Evolutionary conservation across 2,113 vertebrate species (phyloP).

Genomic region (Cariama cristata): DNA sequence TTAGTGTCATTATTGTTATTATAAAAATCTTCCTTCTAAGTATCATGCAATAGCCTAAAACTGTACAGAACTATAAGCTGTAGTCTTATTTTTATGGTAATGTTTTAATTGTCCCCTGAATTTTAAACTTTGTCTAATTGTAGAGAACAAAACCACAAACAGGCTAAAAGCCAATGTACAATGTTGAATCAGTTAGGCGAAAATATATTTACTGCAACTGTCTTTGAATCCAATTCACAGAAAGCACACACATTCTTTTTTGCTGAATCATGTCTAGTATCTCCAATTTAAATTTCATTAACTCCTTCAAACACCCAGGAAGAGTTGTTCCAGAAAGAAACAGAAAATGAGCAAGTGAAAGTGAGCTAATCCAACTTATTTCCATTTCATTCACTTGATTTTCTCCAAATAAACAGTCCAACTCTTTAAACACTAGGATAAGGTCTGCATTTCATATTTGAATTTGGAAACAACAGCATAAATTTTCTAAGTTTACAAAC

Average conservation of each 20-base stretch:
- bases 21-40: not conserved
- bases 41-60: not conserved
- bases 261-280: not conserved
- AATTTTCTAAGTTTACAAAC: not conserved
- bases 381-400: not conserved
- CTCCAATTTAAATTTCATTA: not conserved
- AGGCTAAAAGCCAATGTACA: not conserved
- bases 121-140: not conserved
- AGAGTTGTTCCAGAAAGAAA: not conserved
- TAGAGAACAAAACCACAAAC: not conserved
- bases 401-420: not conserved
- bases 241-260: not conserved
- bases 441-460: not conserved
- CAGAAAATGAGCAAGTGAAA: not conserved
- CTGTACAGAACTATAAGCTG: not conserved
- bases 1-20: not conserved
- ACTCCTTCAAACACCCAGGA: not conserved
- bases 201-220: not conserved
- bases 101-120: not conserved
- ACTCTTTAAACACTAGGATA: not conserved
- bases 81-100: not conserved
- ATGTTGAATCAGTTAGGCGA: not conserved
- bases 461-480: not conserved
- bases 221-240: not conserved
- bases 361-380: not conserved